phyloP scores from a whole-genome alignment of 1,140 invertebrate species.

The Lasioglossum baleicum region DNA sequence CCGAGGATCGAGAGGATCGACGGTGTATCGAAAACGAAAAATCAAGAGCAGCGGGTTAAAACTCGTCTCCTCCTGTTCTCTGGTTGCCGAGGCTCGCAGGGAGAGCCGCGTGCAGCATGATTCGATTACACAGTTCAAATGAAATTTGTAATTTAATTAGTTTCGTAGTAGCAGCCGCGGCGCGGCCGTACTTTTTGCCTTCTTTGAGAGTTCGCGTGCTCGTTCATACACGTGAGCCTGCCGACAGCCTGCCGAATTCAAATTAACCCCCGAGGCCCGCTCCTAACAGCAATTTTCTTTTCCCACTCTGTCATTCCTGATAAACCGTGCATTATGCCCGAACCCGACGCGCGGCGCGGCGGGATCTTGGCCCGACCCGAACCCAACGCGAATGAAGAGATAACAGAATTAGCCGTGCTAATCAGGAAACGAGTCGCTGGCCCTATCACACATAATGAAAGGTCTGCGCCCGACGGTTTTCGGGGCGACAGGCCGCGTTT shows the following conservation, averaged over 20 bases:
- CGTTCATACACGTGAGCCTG: slow-evolving; percentile 48
- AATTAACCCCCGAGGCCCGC: slow-evolving; percentile 49
- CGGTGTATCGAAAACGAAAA: background rate
- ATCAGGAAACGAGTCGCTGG: slow-evolving; percentile 1
- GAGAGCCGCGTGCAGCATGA: slow-evolving; percentile 39
- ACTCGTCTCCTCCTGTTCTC: background rate
- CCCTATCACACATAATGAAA: slow-evolving; percentile 1
- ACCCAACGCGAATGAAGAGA: background rate
- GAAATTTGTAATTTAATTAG: slow-evolving; percentile 67
- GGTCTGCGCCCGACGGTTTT: background rate
- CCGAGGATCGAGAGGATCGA: background rate
- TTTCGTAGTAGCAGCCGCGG: slow-evolving; percentile 47
- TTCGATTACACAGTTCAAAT: slow-evolving; percentile 62
- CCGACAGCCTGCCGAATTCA: slow-evolving; percentile 55
- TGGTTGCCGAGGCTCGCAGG: too few relatives aligned
- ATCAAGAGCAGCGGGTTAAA: background rate
- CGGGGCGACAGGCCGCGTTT: background rate
- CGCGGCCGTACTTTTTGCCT: slow-evolving; percentile 51
- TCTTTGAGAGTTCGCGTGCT: slow-evolving; percentile 60
- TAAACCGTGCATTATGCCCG: slow-evolving; percentile 42
- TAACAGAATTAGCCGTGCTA: slow-evolving; percentile 28
- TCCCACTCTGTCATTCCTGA: slow-evolving; percentile 59
- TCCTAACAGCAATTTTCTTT: slow-evolving; percentile 52
- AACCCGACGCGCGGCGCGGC: background rate
- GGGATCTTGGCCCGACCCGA: slow-evolving; percentile 1